phyloP scores from a whole-genome alignment of 2,113 vertebrate species.

The Myotis davidii region DNA sequence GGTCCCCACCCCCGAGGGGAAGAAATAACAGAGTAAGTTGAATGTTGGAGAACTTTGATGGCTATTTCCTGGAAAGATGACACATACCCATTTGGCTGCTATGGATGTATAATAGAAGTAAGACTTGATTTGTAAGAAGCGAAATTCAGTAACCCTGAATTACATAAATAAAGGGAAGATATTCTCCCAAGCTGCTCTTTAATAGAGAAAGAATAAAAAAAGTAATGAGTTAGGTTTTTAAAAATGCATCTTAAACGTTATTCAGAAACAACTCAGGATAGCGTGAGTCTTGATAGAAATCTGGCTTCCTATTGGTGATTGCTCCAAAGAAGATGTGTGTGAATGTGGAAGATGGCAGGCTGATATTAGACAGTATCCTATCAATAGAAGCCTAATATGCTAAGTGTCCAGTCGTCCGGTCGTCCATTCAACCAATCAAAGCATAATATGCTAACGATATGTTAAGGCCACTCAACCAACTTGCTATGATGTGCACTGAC shows the following conservation, averaged over 20 bases:
- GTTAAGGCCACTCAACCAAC: no score
- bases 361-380: background rate
- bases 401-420: no score
- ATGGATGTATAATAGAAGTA: background rate
- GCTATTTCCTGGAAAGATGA: background rate
- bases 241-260: background rate
- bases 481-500: no score
- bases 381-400: background rate
- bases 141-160: conserved; percentile 1
- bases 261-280: background rate
- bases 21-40: background rate
- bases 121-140: background rate
- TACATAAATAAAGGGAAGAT: background rate
- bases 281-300: background rate
- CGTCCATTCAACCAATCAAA: no score
- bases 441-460: no score
- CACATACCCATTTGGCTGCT: background rate
- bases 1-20: background rate
- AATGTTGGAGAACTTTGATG: background rate
- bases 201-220: background rate
- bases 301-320: background rate
- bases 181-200: background rate
- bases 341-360: background rate
- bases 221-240: background rate
- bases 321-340: background rate